Evolutionary conservation across 1,140 invertebrate genomes (phyloP), one percentile per base, ranked within the genome.

Genomic region (Liolophura sinensis): DNA sequence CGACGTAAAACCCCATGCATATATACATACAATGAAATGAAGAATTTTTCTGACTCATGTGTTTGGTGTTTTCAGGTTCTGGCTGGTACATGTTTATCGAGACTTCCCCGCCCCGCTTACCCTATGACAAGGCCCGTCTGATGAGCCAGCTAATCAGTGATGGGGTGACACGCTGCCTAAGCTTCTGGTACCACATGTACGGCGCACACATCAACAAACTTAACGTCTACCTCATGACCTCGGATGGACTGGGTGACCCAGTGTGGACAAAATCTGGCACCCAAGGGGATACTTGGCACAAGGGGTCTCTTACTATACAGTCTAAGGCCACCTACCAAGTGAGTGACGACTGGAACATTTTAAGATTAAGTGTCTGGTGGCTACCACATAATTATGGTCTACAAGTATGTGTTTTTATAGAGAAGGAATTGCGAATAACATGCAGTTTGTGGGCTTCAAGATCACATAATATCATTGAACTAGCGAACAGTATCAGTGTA

Each of bases 51-150:
- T n/a, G 49, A 15, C n/a, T 40, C 31, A 40, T 40, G 31, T 9
- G 9, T 40, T 40, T 40, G 3, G 31, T 48, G 24, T 52, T 24
- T 63, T 55, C 49, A 62, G 50, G 27, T 67, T 67, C 49, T 69
- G 78, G 77, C 7, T 74, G 73, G 31, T 84, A 82, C 69, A 63
- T 74, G 50, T 80, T 73, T 65, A 78, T 80, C 22, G 76, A 78
- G 51, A 71, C 77, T 16, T 78, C 77, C 4, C 7, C 55, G 0
- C 78, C 75, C 24, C 60, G 73, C 25, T 77, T 83, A 16, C 91
- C 18, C 5, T 77, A 91, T 74, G 90, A 92, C 69, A 90, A 88
- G 0, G 91, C 92, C 0, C 87, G 91, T 16, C 86, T 94, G 0
- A 80, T 88, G 6, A 90, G 89, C 69, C 85, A 86, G 0, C 12